These are phyloP conservation scores for Trematocara stigmaticum DNA, from an alignment of 2,113 vertebrate genomes.

Conservation along the genomic window DNA sequence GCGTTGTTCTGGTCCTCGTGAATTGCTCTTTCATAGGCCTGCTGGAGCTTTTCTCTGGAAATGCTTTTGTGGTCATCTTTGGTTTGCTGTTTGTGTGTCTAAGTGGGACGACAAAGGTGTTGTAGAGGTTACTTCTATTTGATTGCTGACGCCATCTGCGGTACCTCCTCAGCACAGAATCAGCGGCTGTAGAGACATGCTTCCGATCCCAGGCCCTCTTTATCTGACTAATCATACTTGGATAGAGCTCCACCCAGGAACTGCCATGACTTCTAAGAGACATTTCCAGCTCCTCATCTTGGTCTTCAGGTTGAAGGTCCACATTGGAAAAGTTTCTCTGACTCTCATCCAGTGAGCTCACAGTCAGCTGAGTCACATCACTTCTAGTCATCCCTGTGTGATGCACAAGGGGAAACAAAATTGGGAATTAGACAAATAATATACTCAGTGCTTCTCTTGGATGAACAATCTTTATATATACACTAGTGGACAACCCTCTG, in stretches of 20 bases:
- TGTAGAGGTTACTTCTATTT: neutral
- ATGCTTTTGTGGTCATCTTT: neutral
- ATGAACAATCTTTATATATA: neutral
- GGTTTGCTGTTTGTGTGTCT: neutral
- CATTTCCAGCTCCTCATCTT: slow-evolving; percentile 61
- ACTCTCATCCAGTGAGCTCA: slow-evolving; percentile 4
- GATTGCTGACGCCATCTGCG: slow-evolving; percentile 41
- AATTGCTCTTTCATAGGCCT: neutral
- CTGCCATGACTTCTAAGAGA: slow-evolving; percentile 49
- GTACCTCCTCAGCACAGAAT: slow-evolving; percentile 60
- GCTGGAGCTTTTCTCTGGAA: neutral
- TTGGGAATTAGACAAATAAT: neutral
- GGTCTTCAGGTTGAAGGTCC: slow-evolving; percentile 44
- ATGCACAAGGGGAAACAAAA: neutral
- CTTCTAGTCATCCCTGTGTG: slow-evolving; percentile 7
- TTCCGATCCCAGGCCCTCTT: slow-evolving; percentile 37
- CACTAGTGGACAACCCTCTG: neutral
- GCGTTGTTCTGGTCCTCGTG: too few species aligned
- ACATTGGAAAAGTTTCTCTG: neutral
- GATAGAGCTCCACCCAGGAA: slow-evolving; percentile 63
- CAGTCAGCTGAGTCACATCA: neutral
- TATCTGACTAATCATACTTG: slow-evolving; percentile 64
- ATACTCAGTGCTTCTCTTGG: neutral
- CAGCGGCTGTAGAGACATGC: slow-evolving; percentile 23
- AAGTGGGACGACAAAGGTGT: neutral